phyloP scores from a whole-genome alignment of 2,888 invertebrate genomes.

The Drosophila lutescens region DNA sequence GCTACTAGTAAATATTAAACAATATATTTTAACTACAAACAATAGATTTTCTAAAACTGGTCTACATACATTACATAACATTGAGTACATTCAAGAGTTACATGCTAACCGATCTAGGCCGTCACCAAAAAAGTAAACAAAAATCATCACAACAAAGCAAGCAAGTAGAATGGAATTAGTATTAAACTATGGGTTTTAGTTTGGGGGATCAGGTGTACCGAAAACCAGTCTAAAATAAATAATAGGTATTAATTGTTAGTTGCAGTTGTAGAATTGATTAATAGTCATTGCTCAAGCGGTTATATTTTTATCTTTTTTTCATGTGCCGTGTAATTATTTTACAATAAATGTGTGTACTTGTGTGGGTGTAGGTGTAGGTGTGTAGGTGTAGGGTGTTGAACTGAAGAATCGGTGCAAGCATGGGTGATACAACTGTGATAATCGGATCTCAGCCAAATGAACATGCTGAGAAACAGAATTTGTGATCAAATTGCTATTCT shows the following conservation, averaged over 20 bases:
- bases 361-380: slow-evolving; percentile 26
- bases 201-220: slow-evolving; percentile 40
- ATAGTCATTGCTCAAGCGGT: slow-evolving; percentile 63
- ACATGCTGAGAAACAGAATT: slow-evolving; percentile 51
- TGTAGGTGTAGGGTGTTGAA: slow-evolving; percentile 20
- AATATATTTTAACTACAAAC: slow-evolving; percentile 15
- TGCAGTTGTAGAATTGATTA: slow-evolving; percentile 45
- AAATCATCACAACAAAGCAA: slow-evolving; percentile 47
- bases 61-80: slow-evolving; percentile 24
- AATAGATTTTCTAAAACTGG: slow-evolving; percentile 10
- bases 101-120: slow-evolving; percentile 25
- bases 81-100: background rate
- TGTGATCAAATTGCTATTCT: slow-evolving; percentile 12
- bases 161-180: slow-evolving; percentile 39
- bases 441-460: slow-evolving; percentile 56
- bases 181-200: slow-evolving; percentile 29
- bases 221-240: slow-evolving; percentile 43
- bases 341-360: slow-evolving; percentile 47
- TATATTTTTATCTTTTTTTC: slow-evolving; percentile 28
- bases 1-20: slow-evolving; percentile 1
- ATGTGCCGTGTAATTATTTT: slow-evolving; percentile 58
- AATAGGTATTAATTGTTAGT: slow-evolving; percentile 27
- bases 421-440: slow-evolving; percentile 53
- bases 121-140: slow-evolving; percentile 24
- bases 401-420: slow-evolving; percentile 60